phyloP scores from a whole-genome alignment of 2,113 vertebrate species.

The Varanus salvator region DNA sequence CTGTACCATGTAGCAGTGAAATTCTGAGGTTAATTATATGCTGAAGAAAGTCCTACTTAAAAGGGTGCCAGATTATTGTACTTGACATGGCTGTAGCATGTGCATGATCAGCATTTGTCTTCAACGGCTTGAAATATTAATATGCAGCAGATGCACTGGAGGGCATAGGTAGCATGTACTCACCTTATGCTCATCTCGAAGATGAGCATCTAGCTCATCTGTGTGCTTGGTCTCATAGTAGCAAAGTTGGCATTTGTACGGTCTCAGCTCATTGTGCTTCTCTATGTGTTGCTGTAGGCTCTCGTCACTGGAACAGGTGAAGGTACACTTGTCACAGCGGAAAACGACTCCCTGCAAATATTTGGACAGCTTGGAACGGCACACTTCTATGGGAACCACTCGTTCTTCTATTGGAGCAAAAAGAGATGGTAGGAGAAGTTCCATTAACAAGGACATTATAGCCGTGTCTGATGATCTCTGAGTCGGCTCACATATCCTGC shows the following conservation, averaged over 20 bases:
- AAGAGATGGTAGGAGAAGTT: slow-evolving; percentile 38
- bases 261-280: slow-evolving; percentile 94
- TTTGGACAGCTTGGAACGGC: slow-evolving; percentile 95
- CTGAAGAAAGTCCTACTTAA: background rate
- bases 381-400: slow-evolving; percentile 94
- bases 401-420: slow-evolving; percentile 89
- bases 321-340: slow-evolving; percentile 97
- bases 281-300: slow-evolving; percentile 94
- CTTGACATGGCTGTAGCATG: background rate
- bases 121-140: background rate
- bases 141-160: background rate
- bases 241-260: slow-evolving; percentile 98
- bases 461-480: background rate
- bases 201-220: slow-evolving; percentile 91
- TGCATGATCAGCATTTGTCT: too few species aligned
- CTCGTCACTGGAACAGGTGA: slow-evolving; percentile 96
- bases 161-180: background rate
- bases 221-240: slow-evolving; percentile 94
- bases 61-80: background rate
- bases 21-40: background rate
- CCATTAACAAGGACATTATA: slow-evolving; percentile 27
- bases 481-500: background rate
- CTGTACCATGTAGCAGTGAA: background rate
- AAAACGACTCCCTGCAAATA: slow-evolving; percentile 96
- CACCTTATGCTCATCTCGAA: slow-evolving; percentile 97